A percentile compares a stretch with the other conserved stretches of the same genome.
These are phyloP conservation scores for Spizella passerina DNA, from an alignment of 2,797 vertebrate species.

Conservation along the genomic window DNA sequence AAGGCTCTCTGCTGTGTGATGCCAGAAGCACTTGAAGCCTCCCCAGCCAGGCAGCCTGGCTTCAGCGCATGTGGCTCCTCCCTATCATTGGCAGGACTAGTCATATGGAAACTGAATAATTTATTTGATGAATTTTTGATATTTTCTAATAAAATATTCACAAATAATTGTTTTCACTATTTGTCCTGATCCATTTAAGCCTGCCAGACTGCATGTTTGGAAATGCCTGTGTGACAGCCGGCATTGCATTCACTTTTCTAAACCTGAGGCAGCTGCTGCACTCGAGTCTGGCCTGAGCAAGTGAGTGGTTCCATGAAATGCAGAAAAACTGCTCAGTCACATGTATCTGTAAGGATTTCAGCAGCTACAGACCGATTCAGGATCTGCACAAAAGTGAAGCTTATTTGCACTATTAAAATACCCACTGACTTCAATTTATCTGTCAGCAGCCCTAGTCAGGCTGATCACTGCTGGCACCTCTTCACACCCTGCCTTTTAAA, in stretches of 20 bases:
- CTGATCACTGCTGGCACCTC: not conserved
- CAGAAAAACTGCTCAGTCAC: not conserved
- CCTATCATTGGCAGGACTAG: not conserved
- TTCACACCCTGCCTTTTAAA: not conserved
- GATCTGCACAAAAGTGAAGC: not conserved
- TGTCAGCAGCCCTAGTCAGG: not conserved
- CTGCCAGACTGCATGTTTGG: not conserved
- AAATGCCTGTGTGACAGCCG: not conserved
- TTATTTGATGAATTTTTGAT: slow-evolving; percentile 58
- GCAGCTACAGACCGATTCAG: not conserved
- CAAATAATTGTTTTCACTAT: slow-evolving; percentile 54
- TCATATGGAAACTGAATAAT: slow-evolving; percentile 46
- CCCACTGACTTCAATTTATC: not conserved
- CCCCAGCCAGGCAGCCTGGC: not conserved
- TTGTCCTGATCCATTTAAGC: slow-evolving; percentile 18
- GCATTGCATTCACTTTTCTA: not conserved
- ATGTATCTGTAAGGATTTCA: not conserved
- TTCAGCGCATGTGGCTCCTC: not conserved
- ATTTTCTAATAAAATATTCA: slow-evolving; percentile 62
- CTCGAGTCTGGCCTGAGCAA: not conserved
- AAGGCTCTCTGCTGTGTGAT: not conserved
- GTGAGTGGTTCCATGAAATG: not conserved
- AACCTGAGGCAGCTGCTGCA: not conserved
- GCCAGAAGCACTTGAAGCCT: not conserved
- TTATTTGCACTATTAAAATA: not conserved